These are phyloP conservation scores for Molossus molossus DNA, from an alignment of 2,797 vertebrate genomes.

Conservation along the genomic window DNA sequence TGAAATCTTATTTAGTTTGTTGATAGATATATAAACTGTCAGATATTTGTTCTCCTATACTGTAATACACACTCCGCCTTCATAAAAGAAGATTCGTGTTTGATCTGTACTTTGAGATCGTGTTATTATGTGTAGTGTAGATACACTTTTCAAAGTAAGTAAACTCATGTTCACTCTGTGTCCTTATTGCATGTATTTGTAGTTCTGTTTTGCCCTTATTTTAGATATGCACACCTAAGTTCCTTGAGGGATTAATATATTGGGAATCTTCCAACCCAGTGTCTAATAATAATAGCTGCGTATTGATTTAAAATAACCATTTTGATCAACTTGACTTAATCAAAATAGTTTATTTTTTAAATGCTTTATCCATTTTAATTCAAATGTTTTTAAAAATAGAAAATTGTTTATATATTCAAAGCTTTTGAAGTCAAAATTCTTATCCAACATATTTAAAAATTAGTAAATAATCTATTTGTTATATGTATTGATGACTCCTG, in stretches of 20 bases:
- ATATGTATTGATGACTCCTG: background rate
- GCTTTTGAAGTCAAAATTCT: background rate
- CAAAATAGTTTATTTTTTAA: background rate
- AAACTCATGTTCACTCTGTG: background rate
- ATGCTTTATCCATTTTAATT: background rate
- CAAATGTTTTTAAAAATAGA: background rate
- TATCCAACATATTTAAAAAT: background rate
- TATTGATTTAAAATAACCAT: background rate
- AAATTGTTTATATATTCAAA: background rate
- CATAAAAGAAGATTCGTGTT: background rate
- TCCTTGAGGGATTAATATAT: background rate
- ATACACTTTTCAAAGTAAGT: background rate
- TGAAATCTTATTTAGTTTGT: background rate
- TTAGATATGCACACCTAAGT: background rate
- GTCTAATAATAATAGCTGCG: background rate
- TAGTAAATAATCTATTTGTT: background rate
- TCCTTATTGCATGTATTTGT: background rate
- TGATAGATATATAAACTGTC: background rate
- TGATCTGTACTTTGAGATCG: background rate
- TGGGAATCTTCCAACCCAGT: background rate
- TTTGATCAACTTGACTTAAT: background rate
- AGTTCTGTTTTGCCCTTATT: background rate
- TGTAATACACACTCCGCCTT: background rate
- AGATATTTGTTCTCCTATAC: background rate
- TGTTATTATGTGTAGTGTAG: background rate